Conservation (phyloP, 2,888 invertebrate genomes). For the Ypsolopha scabrella region DNA sequence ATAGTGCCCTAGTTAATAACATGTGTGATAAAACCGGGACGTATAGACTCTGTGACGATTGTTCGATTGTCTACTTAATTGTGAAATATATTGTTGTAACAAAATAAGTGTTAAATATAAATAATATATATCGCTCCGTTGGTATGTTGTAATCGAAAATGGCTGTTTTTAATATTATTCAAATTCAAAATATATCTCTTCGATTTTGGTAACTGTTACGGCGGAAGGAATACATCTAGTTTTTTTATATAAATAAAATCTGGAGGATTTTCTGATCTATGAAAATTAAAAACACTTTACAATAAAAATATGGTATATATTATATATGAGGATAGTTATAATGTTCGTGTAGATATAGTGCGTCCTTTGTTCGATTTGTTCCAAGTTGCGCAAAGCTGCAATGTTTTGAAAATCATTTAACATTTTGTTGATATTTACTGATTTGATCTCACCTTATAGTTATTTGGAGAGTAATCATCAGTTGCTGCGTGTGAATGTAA, state of each 20-base stretch:
- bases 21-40: conserved; percentile 36
- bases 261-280: background rate
- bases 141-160: conserved; percentile 32
- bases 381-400: background rate
- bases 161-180: conserved; percentile 65
- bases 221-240: background rate
- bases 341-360: background rate
- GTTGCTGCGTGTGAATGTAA: conserved; percentile 6
- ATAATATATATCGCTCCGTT: conserved; percentile 37
- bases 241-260: background rate
- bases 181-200: conserved; percentile 30
- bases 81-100: conserved; percentile 42
- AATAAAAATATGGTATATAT: no score
- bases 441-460: conserved; percentile 55
- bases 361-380: background rate
- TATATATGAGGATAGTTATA: background rate
- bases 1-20: conserved; percentile 38
- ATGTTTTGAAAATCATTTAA: conserved; percentile 11
- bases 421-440: conserved; percentile 32
- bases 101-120: conserved; percentile 57
- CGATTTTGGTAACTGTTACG: background rate
- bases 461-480: conserved; percentile 21
- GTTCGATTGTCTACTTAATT: conserved; percentile 38
- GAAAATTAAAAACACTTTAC: background rate
- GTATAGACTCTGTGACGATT: conserved; percentile 16